phyloP scores from a whole-genome alignment of 2,797 vertebrate genomes.

The Hirundo rustica region DNA sequence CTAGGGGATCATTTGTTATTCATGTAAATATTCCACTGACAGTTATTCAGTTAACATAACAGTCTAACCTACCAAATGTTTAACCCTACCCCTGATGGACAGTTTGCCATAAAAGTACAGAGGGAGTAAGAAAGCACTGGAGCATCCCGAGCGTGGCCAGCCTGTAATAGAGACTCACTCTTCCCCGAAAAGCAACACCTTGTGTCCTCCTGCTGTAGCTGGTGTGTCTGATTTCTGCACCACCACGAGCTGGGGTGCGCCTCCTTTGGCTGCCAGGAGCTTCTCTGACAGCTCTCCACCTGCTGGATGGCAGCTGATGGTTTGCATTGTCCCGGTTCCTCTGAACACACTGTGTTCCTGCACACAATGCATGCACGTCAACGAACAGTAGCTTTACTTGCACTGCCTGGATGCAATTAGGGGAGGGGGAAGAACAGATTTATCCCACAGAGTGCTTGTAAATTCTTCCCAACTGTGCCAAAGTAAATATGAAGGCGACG shows the following conservation, averaged over 20 bases:
- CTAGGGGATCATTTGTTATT: neutral
- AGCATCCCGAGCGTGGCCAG: neutral
- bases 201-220: neutral
- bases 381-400: neutral
- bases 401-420: neutral
- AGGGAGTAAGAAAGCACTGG: neutral
- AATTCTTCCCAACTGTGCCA: neutral
- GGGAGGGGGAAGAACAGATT: neutral
- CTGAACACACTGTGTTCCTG: neutral
- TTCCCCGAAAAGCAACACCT: neutral
- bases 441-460: neutral
- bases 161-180: neutral
- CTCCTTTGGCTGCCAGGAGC: neutral
- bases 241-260: neutral
- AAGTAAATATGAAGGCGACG: neutral
- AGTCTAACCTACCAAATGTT: neutral
- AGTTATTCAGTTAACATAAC: neutral
- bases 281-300: neutral
- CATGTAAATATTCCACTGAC: neutral
- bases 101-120: neutral
- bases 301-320: neutral
- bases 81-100: neutral
- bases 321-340: neutral
- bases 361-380: neutral
- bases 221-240: no score